Evolutionary conservation across 2,113 vertebrate genomes (phyloP), one percentile per base, ranked within the genome.

Genomic region (Aspidoscelis tigris): DNA sequence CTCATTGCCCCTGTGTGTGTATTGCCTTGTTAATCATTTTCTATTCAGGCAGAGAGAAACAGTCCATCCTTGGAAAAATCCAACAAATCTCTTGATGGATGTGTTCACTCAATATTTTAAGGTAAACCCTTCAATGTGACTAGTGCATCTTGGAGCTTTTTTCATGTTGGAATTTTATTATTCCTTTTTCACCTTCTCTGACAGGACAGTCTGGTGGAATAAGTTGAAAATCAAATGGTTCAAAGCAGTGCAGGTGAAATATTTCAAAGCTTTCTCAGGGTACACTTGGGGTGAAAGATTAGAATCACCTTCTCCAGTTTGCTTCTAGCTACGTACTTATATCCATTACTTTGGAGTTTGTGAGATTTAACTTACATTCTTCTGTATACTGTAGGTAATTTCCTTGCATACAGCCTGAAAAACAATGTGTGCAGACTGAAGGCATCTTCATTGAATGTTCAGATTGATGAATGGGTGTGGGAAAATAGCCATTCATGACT

Each of bases 91-190:
- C 18, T 4, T 44, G 11, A 78, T 9, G 2, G 64, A 83, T 83
- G n/a, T 81, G 88, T 91, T 85, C 71, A 82, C 55, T 41, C 22
- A 16, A 12, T 66, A 79, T 88, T 90, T 90, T 83, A 84, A 81
- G 43, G 47, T 55, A 80, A 26, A 74, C 10, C 86, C 73, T 93
- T 91, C 86, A 89, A 88, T 85, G 82, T 90, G 82, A 88, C 89
- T 88, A 80, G 64, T 84, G 70, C 73, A 89, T 50, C 73, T 64
- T 78, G 74, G 85, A 88, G 70, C 16, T 86, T 77, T 78, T 90
- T 93, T 92, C 50, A 84, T 84, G 76, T 79, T 75, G 20, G 3
- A 0, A 0, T 83, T 85, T 86, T 79, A 85, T 44, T 65, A 84
- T 18, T 18, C 12, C 4, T 84, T 9, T 2, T 2, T 88, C 81